Evolutionary conservation across 2,797 vertebrate species (phyloP).

Genomic region (Schizopygopsis pylzovi): DNA sequence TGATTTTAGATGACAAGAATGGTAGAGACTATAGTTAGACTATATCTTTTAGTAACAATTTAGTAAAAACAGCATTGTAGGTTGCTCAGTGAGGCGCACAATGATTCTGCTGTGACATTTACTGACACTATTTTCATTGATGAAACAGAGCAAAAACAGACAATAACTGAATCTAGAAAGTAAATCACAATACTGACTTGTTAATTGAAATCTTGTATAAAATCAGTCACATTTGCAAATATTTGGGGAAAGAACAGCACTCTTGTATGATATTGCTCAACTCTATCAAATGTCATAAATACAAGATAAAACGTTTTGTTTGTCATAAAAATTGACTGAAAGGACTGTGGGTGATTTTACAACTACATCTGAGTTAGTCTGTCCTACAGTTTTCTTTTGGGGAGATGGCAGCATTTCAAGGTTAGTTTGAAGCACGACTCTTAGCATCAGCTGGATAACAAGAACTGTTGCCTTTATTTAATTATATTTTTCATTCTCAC

Average conservation of each 20-base stretch:
- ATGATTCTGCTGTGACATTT: not conserved
- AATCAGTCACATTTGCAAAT: not conserved
- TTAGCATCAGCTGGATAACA: conserved; percentile 5
- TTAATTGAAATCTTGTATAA: not conserved
- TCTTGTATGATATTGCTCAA: not conserved
- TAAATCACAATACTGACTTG: not conserved
- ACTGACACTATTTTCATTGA: not conserved
- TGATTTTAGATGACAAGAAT: not conserved
- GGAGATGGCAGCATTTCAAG: conserved; percentile 7
- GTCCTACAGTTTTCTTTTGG: not conserved
- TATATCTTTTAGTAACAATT: too few species aligned
- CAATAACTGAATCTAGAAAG: not conserved
- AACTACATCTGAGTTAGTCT: not conserved
- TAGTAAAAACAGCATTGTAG: not conserved
- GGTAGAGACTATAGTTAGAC: not conserved
- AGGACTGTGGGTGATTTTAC: not conserved
- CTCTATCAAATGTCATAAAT: not conserved
- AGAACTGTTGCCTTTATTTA: not conserved
- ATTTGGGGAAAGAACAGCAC: too few species aligned
- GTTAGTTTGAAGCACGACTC: not conserved
- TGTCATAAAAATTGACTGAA: not conserved
- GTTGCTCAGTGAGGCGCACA: not conserved
- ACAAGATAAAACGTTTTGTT: not conserved
- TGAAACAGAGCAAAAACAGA: not conserved
- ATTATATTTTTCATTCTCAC: not conserved